phyloP scores from a whole-genome alignment of 2,113 vertebrate species.

The human (Homo sapiens) region GRCh38 chr16:8099001-8099500 shows the following conservation, averaged over 20 bases:
- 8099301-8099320: conserved; percentile 88
- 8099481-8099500: accelerated
- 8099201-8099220: conserved; percentile 91
- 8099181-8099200: conserved; percentile 93
- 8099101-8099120: conserved; percentile 54
- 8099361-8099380: conserved; percentile 82
- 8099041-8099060: conserved; percentile 65
- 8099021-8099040: conserved; percentile 12
- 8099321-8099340: conserved; percentile 89
- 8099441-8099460: conserved; percentile 77
- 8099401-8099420: conserved; percentile 80
- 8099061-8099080: conserved; percentile 72
- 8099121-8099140: conserved; percentile 72
- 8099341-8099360: conserved; percentile 85
- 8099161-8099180: conserved; percentile 87
- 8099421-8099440: conserved; percentile 77
- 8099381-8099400: conserved; percentile 80
- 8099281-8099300: conserved; percentile 90
- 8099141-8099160: conserved; percentile 87
- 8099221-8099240: conserved; percentile 86
- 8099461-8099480: background rate
- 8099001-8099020: conserved; percentile 75
- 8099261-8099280: conserved; percentile 90
- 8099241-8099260: conserved; percentile 89
- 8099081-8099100: conserved; percentile 76